Evolutionary conservation across 1,140 invertebrate genomes (phyloP), one percentile per base, ranked within the genome.

Genomic region (Sarcophaga bullata): DNA sequence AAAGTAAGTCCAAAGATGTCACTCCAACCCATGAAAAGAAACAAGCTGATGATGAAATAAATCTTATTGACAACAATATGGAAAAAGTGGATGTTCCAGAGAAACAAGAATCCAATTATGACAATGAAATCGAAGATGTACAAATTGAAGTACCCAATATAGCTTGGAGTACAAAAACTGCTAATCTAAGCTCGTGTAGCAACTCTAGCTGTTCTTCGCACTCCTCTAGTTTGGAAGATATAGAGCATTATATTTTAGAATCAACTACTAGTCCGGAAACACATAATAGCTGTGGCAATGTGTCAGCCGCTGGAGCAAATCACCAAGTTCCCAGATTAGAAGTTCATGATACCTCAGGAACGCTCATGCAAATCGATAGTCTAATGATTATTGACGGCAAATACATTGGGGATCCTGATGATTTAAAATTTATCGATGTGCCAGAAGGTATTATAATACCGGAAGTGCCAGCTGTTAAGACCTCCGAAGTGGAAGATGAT

Each of bases 261-360:
- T 90, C 89, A 8, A 90, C 89, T 11, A 90, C 89, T 11, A 90
- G 89, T 86, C 89, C 89, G 4, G 89, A 90, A 17, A 90, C 89
- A 0, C 89, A 90, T 15, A 89, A 86, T 15, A 81, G 62, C 49
- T 10, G 81, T 82, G 0, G 73, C 47, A 50, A 73, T 6, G 73
- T 81, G 68, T 6, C 48, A 15, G 47, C 73, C 8, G 15, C 73
- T 3, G 75, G 47, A n/a, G 84, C 82, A 1, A 84, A 85, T 25
- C 84, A 89, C 82, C 87, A 88, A 82, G 92, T 93, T 7, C 94
- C 94, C 0, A 90, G 94, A 82, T 89, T 94, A 0, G 93, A 94
- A 90, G 92, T 94, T 3, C 93, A 94, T 85, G 92, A 95, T 82
- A 93, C 93, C 83, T 91, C 91, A 82, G 94, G 94, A 4, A 93